Base-by-base conservation (phyloP, 1,140 invertebrate genomes). In the Dinoponera quadriceps region DNA sequence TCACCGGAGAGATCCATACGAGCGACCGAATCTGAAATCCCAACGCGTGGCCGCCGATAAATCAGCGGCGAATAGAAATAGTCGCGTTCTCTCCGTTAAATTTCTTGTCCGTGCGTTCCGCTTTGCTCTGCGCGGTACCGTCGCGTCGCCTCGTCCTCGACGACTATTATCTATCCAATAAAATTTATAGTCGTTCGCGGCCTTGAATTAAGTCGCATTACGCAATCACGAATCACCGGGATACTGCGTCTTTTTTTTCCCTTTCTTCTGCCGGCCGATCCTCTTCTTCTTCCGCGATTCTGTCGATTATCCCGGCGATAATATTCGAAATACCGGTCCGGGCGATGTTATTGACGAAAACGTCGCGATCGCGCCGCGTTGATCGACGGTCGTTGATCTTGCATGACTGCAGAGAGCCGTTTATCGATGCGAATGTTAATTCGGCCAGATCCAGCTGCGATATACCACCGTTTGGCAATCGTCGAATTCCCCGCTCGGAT, bases 31-130 rank as follows among this genome's bases (percentile, higher is more conserved):
- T 89, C 77, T 73, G 65, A 86, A 86, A 90, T 90, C 89, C 88
- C 59, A 82, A 14, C 55, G 22, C 29, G 71, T 51, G 5, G 57
- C 49, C 33, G 48, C 2, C 83, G 66, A 90, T 90, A 90, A 88
- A 89, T 90, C 88, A 89, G 82, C 78, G 83, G 84, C 82, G 82
- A 89, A 88, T 88, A 89, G 77, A 89, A 89, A 88, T 74, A n/a
- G 77, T 88, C 73, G 81, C n/a, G 65, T 69, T 69, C 69, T 69
- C 69, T 83, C 72, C 33, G 25, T 82, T 51, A 60, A 59, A 83
- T 60, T 87, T 77, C 65, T 82, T 85, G 57, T 25, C 49, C 25
- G 3, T 27, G 18, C 18, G 59, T 20, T 54, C 48, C n/a, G 20
- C 20, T 38, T 54, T 29, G 71, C 55, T 60, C 44, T n/a, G 48